Conservation (phyloP, 1,140 invertebrate genomes). For the Drosophila tani region DNA sequence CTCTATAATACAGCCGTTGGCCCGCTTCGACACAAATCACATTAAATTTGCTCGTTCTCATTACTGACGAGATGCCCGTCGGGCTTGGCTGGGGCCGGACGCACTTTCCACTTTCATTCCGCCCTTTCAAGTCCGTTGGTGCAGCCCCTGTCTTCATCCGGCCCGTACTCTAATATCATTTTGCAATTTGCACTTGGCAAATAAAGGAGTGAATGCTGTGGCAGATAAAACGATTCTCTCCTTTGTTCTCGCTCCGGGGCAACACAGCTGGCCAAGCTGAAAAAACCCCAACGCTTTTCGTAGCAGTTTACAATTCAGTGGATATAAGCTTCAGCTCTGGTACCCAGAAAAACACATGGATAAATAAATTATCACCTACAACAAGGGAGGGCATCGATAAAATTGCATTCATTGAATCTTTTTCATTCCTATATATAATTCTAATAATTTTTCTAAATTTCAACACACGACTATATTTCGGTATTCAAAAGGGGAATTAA, state of each 20-base stretch:
- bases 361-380: conserved; percentile 80
- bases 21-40: conserved; percentile 77
- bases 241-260: conserved; percentile 72
- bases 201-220: conserved; percentile 83
- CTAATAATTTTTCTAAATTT: not conserved
- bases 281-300: conserved; percentile 40
- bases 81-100: conserved; percentile 50
- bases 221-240: conserved; percentile 71
- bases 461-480: no score
- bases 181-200: conserved; percentile 84
- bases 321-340: conserved; percentile 40
- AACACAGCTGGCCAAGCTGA: conserved; percentile 26
- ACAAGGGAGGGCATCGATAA: conserved; percentile 50
- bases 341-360: conserved; percentile 69
- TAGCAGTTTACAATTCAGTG: conserved; percentile 75
- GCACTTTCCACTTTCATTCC: conserved; percentile 67
- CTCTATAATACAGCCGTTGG: conserved; percentile 61
- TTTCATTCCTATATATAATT: not conserved
- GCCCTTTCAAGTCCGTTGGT: conserved; percentile 32
- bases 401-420: conserved; percentile 35
- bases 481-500: no score
- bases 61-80: conserved; percentile 61
- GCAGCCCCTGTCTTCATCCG: conserved; percentile 20
- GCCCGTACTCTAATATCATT: conserved; percentile 73
- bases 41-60: conserved; percentile 80